phyloP scores from a whole-genome alignment of 2,113 vertebrate genomes.

The Perca schrenkii region DNA sequence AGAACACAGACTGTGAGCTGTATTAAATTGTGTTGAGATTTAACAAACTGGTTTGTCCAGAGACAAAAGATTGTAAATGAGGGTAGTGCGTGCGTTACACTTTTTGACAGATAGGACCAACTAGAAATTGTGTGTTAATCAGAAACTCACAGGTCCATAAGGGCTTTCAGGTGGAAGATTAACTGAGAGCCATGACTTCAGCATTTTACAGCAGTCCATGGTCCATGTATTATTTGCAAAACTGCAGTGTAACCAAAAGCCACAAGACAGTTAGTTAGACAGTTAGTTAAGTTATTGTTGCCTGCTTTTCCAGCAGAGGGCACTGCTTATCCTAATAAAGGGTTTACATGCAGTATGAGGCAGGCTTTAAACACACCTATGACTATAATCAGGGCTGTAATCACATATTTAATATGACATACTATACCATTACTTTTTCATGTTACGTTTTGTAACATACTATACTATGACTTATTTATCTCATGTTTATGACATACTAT shows the following conservation, averaged over 20 bases:
- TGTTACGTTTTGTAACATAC: too few species aligned
- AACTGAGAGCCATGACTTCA: too few species aligned
- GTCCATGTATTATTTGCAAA: neutral
- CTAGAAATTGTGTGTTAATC: neutral
- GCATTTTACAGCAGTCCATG: constrained; percentile 13
- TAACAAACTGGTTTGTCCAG: too few species aligned
- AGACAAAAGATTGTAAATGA: neutral
- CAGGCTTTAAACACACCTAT: neutral
- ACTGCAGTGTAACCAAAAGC: neutral
- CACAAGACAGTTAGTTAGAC: neutral
- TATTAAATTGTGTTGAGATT: neutral
- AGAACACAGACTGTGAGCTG: too few species aligned
- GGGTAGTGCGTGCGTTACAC: neutral
- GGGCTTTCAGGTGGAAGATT: neutral
- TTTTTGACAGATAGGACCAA: neutral
- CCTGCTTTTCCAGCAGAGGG: constrained; percentile 10
- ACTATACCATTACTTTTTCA: too few species aligned
- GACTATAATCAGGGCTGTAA: too few species aligned
- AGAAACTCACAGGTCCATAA: neutral
- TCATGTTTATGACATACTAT: too few species aligned
- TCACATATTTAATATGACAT: too few species aligned
- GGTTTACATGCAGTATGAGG: neutral
- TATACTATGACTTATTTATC: too few species aligned
- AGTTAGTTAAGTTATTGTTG: too few species aligned
- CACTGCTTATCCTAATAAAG: neutral